Percentiles rank a stretch among this genome's conserved stretches.
Evolutionary conservation across 1,140 invertebrate species (phyloP).

Genomic region (Bombus polaris): DNA sequence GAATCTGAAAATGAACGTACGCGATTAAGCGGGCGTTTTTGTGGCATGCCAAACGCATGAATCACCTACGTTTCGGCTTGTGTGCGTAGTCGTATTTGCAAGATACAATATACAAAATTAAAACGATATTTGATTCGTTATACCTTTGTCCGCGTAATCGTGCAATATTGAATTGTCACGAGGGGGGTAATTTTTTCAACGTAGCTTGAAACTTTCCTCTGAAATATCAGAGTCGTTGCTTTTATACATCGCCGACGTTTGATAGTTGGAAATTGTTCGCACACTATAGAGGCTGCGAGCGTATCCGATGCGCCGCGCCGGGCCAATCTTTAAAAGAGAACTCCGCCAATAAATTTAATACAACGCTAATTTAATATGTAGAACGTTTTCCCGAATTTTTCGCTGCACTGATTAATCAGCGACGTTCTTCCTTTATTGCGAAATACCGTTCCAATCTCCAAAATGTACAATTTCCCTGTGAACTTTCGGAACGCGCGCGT

Average conservation of each 20-base stretch:
- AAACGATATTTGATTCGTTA: slow-evolving; percentile 63
- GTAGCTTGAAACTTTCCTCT: slow-evolving; percentile 25
- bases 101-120: slow-evolving; percentile 64
- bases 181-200: slow-evolving; percentile 44
- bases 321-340: slow-evolving; percentile 57
- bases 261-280: slow-evolving; percentile 64
- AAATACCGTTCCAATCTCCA: slow-evolving; percentile 7
- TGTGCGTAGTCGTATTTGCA: slow-evolving; percentile 1
- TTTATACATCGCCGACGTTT: slow-evolving; percentile 54
- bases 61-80: slow-evolving; percentile 8
- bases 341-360: slow-evolving; percentile 63
- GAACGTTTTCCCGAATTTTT: slow-evolving; percentile 59
- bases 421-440: slow-evolving; percentile 33
- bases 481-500: too few relatives aligned
- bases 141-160: slow-evolving; percentile 62
- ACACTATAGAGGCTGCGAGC: not conserved
- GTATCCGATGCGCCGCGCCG: slow-evolving; percentile 4
- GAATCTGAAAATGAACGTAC: slow-evolving; percentile 40
- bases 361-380: slow-evolving; percentile 65
- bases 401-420: slow-evolving; percentile 57
- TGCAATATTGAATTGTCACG: slow-evolving; percentile 62
- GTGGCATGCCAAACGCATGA: slow-evolving; percentile 34
- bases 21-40: slow-evolving; percentile 53
- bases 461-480: not conserved
- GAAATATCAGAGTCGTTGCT: slow-evolving; percentile 59